These are phyloP conservation scores for Romanogobio albipinnatus DNA, from an alignment of 2,113 vertebrate genomes.

Conservation along the genomic window DNA sequence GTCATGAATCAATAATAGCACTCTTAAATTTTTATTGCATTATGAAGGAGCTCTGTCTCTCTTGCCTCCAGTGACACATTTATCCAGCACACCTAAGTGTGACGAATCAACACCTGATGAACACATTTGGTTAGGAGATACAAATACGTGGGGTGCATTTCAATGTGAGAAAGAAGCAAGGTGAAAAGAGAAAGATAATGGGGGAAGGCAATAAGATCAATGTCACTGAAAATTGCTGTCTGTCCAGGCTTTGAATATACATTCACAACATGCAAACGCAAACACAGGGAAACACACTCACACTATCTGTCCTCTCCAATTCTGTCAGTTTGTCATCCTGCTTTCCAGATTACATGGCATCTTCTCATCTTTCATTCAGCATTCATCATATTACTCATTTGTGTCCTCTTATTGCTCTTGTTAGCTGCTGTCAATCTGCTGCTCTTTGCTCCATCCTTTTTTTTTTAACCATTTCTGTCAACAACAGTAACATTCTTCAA, in stretches of 20 bases:
- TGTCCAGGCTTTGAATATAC: not conserved
- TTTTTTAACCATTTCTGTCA: not conserved
- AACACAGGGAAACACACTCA: not conserved
- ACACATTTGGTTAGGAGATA: constrained; percentile 19
- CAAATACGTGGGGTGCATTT: constrained; percentile 7
- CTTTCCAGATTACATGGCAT: not conserved
- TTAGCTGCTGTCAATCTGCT: not conserved
- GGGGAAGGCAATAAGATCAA: not conserved
- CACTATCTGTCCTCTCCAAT: not conserved
- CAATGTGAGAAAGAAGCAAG: not conserved
- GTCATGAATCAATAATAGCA: not conserved
- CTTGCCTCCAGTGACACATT: constrained; percentile 4
- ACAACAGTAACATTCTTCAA: not conserved
- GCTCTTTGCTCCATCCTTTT: not conserved
- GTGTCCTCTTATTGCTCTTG: not conserved
- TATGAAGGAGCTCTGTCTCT: not conserved
- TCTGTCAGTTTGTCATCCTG: not conserved
- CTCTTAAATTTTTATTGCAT: constrained; percentile 13
- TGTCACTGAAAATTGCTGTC: constrained; percentile 6
- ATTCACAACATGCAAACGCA: not conserved
- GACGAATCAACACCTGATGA: constrained; percentile 5
- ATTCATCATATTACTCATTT: constrained; percentile 16
- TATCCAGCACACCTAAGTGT: not conserved
- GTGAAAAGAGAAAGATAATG: not conserved
- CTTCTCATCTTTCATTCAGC: not conserved